Percentiles rank a stretch among this genome's conserved stretches.
phyloP scores from a whole-genome alignment of 2,888 invertebrate species.

The Tachina grossa region DNA sequence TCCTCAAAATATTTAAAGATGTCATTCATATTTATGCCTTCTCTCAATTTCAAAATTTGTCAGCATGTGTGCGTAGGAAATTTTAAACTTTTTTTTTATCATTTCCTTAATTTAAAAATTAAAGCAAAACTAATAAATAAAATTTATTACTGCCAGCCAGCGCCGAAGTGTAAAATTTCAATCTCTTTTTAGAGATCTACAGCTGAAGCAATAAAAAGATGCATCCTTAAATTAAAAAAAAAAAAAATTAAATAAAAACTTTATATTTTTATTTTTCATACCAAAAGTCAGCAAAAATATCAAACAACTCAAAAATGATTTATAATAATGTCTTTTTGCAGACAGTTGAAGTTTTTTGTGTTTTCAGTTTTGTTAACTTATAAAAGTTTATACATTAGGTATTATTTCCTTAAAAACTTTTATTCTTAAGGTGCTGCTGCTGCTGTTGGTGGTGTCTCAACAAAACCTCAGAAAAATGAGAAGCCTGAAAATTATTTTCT shows the following conservation, averaged over 20 bases:
- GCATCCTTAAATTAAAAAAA: conserved; percentile 41
- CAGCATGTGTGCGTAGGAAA: no score
- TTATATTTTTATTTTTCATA: conserved; percentile 8
- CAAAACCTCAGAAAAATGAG: conserved; percentile 28
- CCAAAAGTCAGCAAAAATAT: conserved; percentile 46
- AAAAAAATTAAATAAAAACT: conserved; percentile 22
- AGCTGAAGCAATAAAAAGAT: conserved; percentile 14
- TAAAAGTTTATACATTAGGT: conserved; percentile 58
- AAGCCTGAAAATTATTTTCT: conserved; percentile 68
- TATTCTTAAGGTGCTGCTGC: conserved; percentile 23
- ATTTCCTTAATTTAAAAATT: not conserved
- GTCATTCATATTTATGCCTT: no score
- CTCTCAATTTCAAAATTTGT: no score
- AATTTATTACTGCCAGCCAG: conserved; percentile 48
- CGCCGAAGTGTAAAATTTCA: conserved; percentile 58
- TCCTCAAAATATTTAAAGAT: no score
- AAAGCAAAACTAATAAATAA: conserved; percentile 47
- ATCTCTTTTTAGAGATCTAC: conserved; percentile 58
- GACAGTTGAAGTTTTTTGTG: conserved; percentile 64
- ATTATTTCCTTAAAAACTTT: conserved; percentile 21
- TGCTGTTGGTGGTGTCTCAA: not conserved
- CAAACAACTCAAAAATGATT: conserved; percentile 68
- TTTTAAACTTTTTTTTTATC: no score
- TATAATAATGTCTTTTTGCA: conserved; percentile 65
- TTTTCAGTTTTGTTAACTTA: conserved; percentile 14